Percentiles rank a stretch among this genome's conserved stretches.
Conservation (phyloP, 2,797 vertebrate species). For the Sebastes goodei region DNA sequence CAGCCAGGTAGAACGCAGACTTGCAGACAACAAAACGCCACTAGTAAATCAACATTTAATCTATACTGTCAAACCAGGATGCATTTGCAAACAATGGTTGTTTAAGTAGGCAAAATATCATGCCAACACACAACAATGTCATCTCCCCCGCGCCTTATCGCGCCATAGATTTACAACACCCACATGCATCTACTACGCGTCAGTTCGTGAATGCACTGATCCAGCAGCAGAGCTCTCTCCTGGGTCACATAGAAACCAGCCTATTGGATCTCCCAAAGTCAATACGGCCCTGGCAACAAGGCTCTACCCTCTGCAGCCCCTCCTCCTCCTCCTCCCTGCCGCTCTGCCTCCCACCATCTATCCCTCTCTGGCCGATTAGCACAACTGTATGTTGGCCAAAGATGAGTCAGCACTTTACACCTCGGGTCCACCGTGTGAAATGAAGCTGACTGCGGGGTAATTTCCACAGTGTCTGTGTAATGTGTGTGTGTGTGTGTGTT, state of each 20-base stretch:
- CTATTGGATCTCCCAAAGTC: constrained; percentile 57
- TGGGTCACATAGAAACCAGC: constrained; percentile 37
- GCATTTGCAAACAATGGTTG: constrained; percentile 18
- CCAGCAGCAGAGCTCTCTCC: constrained; percentile 20
- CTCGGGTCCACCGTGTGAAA: constrained; percentile 62
- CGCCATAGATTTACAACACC: constrained; percentile 29
- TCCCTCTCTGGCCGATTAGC: constrained; percentile 61
- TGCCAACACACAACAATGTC: constrained; percentile 24
- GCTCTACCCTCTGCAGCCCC: constrained; percentile 35
- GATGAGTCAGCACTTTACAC: constrained; percentile 78
- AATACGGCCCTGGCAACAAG: constrained; percentile 64
- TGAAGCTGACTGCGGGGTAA: constrained; percentile 75
- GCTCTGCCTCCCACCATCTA: constrained; percentile 21
- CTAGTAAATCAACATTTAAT: neutral
- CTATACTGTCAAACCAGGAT: neutral
- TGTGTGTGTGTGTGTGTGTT: constrained; percentile 25
- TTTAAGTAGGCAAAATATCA: constrained; percentile 12
- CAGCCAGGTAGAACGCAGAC: neutral
- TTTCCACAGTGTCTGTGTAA: constrained; percentile 48
- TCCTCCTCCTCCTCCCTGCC: neutral
- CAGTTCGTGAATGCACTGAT: constrained; percentile 38
- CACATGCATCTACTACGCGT: constrained; percentile 15
- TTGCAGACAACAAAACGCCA: neutral
- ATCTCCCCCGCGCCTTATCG: constrained; percentile 24
- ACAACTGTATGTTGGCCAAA: constrained; percentile 61